Conservation (phyloP, 2,113 vertebrate species). For the Glaucidium brasilianum region DNA sequence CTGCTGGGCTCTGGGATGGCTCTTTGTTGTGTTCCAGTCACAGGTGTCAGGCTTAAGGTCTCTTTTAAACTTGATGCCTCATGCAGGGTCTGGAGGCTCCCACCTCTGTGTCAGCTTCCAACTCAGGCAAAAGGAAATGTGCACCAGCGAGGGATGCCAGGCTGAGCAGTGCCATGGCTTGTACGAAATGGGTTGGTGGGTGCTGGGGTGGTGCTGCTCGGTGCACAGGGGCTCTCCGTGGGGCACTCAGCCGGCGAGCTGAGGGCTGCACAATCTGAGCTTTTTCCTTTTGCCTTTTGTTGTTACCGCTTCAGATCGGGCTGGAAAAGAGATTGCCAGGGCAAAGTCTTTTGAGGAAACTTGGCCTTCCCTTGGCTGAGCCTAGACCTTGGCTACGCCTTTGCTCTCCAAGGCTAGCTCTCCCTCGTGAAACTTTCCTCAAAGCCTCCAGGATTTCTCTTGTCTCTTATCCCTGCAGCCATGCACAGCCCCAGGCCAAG, state of each 20-base stretch:
- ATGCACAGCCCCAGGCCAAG: conserved; percentile 23
- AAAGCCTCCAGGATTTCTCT: conserved; percentile 17
- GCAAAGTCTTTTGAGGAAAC: conserved; percentile 55
- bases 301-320: neutral
- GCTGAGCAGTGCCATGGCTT: fast-evolving
- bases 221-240: too few species aligned
- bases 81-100: neutral
- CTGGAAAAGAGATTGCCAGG: neutral
- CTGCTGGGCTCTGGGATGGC: neutral
- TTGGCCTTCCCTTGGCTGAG: conserved; percentile 8
- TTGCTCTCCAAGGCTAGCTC: conserved; percentile 15
- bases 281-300: neutral
- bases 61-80: neutral
- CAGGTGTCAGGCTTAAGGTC: neutral
- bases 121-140: fast-evolving
- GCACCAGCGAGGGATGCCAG: neutral
- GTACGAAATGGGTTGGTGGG: neutral
- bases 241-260: neutral
- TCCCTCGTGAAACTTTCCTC: conserved; percentile 38
- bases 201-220: neutral
- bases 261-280: neutral
- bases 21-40: fast-evolving
- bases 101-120: neutral
- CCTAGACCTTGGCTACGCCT: neutral
- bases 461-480: conserved; percentile 19